These are phyloP conservation scores for Mixornis gularis DNA, from an alignment of 2,113 vertebrate genomes.

Conservation along the genomic window DNA sequence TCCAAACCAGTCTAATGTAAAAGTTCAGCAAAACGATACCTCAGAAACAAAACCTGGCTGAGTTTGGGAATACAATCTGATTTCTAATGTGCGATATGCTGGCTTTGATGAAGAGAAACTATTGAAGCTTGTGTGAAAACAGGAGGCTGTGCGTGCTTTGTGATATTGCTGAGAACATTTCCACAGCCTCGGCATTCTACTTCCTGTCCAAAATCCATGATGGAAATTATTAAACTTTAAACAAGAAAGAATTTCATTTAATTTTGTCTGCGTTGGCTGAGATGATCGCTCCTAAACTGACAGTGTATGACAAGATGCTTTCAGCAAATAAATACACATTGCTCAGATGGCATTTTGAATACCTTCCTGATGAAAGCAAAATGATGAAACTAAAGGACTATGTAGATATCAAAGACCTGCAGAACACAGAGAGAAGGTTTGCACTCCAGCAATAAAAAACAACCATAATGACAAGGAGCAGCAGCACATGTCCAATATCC, in stretches of 20 bases:
- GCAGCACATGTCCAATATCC: neutral
- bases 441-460: neutral
- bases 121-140: neutral
- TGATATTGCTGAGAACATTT: neutral
- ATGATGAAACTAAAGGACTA: neutral
- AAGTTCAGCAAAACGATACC: neutral
- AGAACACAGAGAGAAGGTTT: neutral
- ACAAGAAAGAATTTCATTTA: neutral
- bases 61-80: neutral
- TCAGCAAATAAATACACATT: neutral
- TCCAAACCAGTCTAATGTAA: neutral
- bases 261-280: neutral
- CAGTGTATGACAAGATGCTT: neutral
- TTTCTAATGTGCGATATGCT: neutral
- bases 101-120: neutral
- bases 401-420: neutral
- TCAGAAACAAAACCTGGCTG: neutral
- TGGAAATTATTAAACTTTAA: neutral
- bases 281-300: neutral
- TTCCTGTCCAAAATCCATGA: neutral
- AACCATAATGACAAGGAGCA: slow-evolving; percentile 1
- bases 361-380: neutral
- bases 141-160: neutral
- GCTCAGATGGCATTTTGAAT: neutral
- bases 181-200: neutral